Conservation (phyloP, 2,888 invertebrate species). For the Petrolisthes cinctipes region DNA sequence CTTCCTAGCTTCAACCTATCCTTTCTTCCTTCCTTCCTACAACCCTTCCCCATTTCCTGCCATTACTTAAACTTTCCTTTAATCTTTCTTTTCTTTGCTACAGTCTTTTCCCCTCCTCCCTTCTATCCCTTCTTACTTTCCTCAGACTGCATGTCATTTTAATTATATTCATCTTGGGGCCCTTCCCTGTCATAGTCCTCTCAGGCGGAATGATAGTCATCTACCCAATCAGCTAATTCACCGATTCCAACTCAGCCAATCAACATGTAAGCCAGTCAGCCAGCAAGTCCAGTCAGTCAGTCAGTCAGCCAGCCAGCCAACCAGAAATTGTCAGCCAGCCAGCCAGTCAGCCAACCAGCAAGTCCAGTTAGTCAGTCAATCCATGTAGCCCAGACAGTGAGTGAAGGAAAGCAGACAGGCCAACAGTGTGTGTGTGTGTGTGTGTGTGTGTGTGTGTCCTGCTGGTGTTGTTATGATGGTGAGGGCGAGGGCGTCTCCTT, state of each 20-base stretch:
- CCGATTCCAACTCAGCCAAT: too few species aligned
- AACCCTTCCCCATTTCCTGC: too few species aligned
- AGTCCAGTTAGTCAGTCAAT: neutral
- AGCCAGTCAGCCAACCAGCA: neutral
- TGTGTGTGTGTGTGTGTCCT: constrained; percentile 1
- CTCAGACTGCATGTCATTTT: neutral
- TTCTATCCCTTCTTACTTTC: neutral
- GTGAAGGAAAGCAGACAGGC: too few species aligned
- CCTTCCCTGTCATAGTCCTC: too few species aligned
- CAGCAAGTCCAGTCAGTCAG: neutral
- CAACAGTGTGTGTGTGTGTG: neutral
- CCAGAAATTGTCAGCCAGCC: neutral
- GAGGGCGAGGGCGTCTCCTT: constrained; percentile 12
- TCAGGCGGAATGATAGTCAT: too few species aligned
- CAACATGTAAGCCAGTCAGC: neutral
- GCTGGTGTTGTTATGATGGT: neutral
- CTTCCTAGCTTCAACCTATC: too few species aligned
- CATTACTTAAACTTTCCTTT: neutral
- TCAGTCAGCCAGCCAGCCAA: neutral
- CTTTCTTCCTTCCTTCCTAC: neutral
- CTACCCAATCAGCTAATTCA: too few species aligned
- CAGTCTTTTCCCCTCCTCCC: neutral
- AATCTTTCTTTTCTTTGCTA: neutral
- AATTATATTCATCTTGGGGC: neutral
- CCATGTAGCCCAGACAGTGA: neutral